Evolutionary conservation across 2,888 invertebrate genomes (phyloP).

Genomic region (Cantharis lateralis): DNA sequence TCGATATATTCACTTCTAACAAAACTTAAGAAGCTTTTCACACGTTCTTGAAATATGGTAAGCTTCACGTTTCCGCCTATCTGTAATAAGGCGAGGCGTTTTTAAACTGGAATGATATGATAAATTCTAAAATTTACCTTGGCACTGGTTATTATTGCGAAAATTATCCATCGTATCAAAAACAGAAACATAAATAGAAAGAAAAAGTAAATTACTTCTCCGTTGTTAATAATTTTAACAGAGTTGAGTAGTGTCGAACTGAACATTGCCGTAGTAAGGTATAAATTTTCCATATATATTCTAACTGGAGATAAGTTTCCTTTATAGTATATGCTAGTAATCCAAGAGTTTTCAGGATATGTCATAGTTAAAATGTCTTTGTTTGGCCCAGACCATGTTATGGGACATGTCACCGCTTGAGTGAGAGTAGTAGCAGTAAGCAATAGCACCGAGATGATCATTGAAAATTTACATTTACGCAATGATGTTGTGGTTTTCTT

Average conservation of each 20-base stretch:
- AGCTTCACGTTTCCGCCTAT: slow-evolving; percentile 34
- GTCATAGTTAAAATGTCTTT: not conserved
- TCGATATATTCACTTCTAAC: slow-evolving; percentile 31
- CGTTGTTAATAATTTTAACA: not conserved
- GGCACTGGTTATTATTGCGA: not conserved
- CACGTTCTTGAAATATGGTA: slow-evolving; percentile 32
- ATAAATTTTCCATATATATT: slow-evolving; percentile 11
- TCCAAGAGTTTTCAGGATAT: slow-evolving; percentile 21
- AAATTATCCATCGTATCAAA: not conserved
- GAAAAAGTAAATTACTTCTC: not conserved
- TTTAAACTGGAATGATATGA: not conserved
- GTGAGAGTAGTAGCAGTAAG: slow-evolving; percentile 10
- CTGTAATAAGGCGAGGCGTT: slow-evolving; percentile 12
- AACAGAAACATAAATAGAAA: not conserved
- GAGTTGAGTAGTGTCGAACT: not conserved
- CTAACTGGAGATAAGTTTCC: not conserved
- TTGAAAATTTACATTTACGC: slow-evolving; percentile 11
- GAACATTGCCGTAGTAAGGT: slow-evolving; percentile 8
- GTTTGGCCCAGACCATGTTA: not conserved
- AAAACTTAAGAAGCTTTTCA: slow-evolving; percentile 36
- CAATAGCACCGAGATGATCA: slow-evolving; percentile 5
- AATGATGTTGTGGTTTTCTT: slow-evolving; percentile 8
- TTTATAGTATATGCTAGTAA: not conserved
- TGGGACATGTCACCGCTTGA: slow-evolving; percentile 18
- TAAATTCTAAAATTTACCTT: not conserved